Evolutionary conservation across 2,797 vertebrate genomes (phyloP), one percentile per base, ranked within the genome.

Genomic region (Coregonus sp.): DNA sequence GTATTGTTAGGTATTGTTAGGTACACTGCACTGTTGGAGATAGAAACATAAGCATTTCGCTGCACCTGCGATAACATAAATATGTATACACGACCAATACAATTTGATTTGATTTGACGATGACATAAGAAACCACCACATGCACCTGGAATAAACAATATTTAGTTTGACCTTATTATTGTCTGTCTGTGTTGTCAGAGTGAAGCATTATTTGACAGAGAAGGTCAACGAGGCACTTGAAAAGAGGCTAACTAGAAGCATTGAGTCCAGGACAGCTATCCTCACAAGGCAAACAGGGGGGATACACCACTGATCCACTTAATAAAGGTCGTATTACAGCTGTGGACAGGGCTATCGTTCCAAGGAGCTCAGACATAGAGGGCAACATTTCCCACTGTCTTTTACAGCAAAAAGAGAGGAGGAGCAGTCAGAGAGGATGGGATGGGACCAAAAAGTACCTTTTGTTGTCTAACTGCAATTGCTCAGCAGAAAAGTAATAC

Each of bases 371-470:
- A 76, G 72, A 70, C 73, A 77, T 29, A 81, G 37, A 75, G 77
- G 4, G 16, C 75, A 59, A 72, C 83, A 78, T 74, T 73, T 80
- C 80, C 84, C 76, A 72, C 74, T 75, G 35, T 31, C 51, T 29
- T 29, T 59, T 16, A 33, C 25, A 61, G 76, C 65, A 68, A 56
- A 80, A 79, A 83, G 66, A 47, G 76, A 86, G 84, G 75, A 84
- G 81, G 82, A 83, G 80, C 82, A 83, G 77, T 75, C 63, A 73
- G 66, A 73, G 33, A 75, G 69, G 67, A 82, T 61, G 73, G 65
- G 67, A 70, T 6, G 33, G 72, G 76, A 75, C 16, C 71, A 73
- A 78, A 80, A 75, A 71, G 56, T 33, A 61, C 35, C 33, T 29
- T 7, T 31, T 78, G 70, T 72, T 75, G 70, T 37, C 68, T 47